phyloP scores from a whole-genome alignment of 2,113 vertebrate species.

The Jaculus jaculus region DNA sequence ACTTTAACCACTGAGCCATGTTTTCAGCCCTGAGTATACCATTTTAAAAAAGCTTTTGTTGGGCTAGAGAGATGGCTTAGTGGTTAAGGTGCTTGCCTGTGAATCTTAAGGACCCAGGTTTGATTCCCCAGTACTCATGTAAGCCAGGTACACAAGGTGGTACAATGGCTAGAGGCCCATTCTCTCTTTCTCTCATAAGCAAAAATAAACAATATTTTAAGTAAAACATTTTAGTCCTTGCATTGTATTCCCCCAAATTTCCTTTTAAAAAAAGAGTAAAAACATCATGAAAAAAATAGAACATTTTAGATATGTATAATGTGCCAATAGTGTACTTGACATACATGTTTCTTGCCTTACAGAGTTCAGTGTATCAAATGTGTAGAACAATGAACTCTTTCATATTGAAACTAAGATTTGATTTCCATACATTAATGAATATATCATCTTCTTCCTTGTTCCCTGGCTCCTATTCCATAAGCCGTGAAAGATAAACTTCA shows the following conservation, averaged over 20 bases:
- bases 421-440: background rate
- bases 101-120: no score
- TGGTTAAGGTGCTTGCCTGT: no score
- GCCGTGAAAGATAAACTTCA: background rate
- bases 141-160: no score
- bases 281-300: background rate
- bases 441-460: background rate
- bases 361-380: background rate
- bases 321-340: background rate
- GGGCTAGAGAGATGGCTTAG: no score
- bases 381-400: background rate
- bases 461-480: background rate
- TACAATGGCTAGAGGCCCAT: no score
- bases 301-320: background rate
- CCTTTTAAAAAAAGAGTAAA: background rate
- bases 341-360: background rate
- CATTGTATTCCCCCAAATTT: background rate
- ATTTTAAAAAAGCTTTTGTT: no score
- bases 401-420: background rate
- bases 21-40: no score
- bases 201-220: no score
- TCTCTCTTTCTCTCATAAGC: no score
- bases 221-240: constrained; percentile 44
- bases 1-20: no score
- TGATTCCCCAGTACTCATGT: no score